phyloP scores from a whole-genome alignment of 2,888 invertebrate species.

The Willowsia nigromaculata region DNA sequence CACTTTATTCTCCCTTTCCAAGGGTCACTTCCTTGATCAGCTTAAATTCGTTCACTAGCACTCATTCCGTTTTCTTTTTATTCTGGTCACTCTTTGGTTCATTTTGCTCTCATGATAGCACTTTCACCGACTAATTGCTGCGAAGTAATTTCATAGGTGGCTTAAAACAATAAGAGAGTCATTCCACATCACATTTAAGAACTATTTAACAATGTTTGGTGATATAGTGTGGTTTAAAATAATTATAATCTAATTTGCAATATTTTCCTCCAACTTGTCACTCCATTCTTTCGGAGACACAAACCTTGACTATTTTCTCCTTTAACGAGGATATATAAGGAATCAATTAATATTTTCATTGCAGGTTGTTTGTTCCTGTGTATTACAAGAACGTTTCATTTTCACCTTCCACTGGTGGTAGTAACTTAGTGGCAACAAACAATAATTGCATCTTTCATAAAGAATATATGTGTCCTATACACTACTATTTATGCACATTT shows the following conservation, averaged over 20 bases:
- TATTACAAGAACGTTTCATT: background rate
- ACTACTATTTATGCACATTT: background rate
- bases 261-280: background rate
- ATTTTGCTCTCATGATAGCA: background rate
- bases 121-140: background rate
- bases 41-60: no score
- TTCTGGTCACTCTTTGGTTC: background rate
- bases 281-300: background rate
- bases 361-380: no score
- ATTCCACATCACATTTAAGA: no score
- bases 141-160: background rate
- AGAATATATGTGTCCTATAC: background rate
- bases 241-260: no score
- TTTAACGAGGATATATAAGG: no score
- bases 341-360: background rate
- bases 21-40: no score
- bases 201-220: no score
- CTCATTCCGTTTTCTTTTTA: background rate
- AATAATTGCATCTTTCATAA: background rate
- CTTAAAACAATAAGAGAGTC: no score
- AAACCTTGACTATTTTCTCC: background rate
- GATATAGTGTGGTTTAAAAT: no score
- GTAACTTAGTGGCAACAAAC: background rate
- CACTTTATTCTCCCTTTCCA: no score
- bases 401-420: slow-evolving; percentile 6